These are phyloP conservation scores for Harpagus bidentatus DNA, from an alignment of 2,113 vertebrate genomes.

Conservation along the genomic window DNA sequence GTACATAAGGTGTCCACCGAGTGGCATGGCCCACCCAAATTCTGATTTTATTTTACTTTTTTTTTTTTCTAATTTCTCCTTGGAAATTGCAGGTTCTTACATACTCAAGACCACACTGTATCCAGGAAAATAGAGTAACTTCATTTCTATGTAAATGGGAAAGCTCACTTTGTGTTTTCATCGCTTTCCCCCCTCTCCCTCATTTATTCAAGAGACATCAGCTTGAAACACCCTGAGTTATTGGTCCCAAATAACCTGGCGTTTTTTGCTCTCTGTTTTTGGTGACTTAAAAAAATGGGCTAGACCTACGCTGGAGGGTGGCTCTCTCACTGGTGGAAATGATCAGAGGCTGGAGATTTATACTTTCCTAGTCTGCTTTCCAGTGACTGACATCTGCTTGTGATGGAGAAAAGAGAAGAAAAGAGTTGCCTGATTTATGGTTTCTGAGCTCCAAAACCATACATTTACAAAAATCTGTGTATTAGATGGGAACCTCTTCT, in stretches of 20 bases:
- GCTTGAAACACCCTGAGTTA: background rate
- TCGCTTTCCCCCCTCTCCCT: background rate
- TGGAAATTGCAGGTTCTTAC: background rate
- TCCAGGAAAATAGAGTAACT: background rate
- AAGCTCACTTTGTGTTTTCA: background rate
- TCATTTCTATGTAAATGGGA: background rate
- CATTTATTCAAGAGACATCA: background rate
- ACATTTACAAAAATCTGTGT: background rate
- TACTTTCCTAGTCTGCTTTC: background rate
- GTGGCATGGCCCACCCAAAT: background rate
- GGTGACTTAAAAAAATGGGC: background rate
- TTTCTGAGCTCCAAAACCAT: background rate
- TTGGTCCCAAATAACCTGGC: background rate
- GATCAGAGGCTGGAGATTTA: background rate
- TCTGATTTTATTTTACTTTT: background rate
- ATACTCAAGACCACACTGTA: background rate
- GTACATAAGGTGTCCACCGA: background rate
- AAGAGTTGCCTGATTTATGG: background rate
- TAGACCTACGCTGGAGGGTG: background rate
- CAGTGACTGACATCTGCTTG: background rate
- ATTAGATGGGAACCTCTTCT: background rate
- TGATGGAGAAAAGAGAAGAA: background rate
- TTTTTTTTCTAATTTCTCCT: background rate
- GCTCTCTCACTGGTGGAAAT: background rate
- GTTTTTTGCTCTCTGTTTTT: background rate